A percentile compares a stretch with the other conserved stretches of the same genome.
These are phyloP conservation scores for Patiria miniata DNA, from an alignment of 35 echinoderm and acorn worm species.

Conservation along the genomic window DNA sequence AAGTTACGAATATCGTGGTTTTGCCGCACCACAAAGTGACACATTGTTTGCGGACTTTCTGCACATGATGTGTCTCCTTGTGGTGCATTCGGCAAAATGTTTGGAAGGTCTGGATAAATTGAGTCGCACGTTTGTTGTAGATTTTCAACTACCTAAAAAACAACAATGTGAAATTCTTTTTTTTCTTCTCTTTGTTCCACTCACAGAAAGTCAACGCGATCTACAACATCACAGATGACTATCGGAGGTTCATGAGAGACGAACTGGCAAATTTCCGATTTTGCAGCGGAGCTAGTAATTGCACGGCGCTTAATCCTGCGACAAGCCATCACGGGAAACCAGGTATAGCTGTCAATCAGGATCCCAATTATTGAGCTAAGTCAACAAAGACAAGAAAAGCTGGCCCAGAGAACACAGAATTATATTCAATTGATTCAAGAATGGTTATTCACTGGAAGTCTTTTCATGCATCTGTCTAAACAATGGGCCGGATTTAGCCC, in stretches of 20 bases:
- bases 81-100: no score
- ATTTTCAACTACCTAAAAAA: no score
- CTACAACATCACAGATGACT: neutral
- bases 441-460: no score
- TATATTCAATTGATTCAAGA: no score
- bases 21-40: no score
- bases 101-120: no score
- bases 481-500: no score
- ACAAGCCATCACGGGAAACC: constrained; percentile 25
- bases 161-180: neutral
- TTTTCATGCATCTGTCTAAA: no score
- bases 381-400: neutral
- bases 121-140: no score
- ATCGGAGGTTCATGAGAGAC: constrained; percentile 29
- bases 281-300: constrained; percentile 27
- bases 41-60: no score
- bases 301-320: constrained; percentile 5
- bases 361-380: neutral
- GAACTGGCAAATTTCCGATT: neutral
- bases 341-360: neutral
- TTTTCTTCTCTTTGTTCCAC: neutral
- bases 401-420: neutral
- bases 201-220: constrained; percentile 37
- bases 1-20: no score
- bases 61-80: no score